Base-by-base conservation (phyloP, 2,888 invertebrate species). In the Drosophila colorata region DNA sequence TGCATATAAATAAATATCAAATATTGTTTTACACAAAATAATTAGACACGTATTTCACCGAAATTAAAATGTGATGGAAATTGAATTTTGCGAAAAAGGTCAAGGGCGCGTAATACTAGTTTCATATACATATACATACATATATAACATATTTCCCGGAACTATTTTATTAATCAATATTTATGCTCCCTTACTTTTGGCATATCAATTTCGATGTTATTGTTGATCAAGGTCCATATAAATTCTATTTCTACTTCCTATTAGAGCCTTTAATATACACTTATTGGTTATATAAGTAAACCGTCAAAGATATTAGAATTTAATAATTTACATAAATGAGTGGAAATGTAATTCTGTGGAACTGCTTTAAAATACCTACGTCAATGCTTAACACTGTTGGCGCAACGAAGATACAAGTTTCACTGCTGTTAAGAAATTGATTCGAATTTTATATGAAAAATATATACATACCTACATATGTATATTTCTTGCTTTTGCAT, bases 391-490 rank as follows among this genome's bases (percentile, higher is more conserved):
- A 23, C 16, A 35, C 16, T 49, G 35, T 20, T 40, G 16, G 33
- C 41, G 38, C 40, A 33, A 41, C n/a, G 14, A 31, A 66, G 49
- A 71, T 55, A 41, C 72, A 56, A 66, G 72, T 67, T 71, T 56
- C 20, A 47, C 35, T 25, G 28, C 14, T 23, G 11, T 56, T 16
- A 31, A 56, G 35, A 71, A 51, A 58, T 41, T 49, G 13, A 65
- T 47, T 51, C 33, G 33, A 59, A 55, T 55, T 28, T 48, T 28
- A 13, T 33, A 33, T 33, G 33, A 33, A 33, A 33, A 13, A 33
- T 33, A 33, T 33, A 33, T 8, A 28, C n/a, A 31, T 9, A 31
- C 28, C 8, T 33, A 13, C 4, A 31, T 31, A 4, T 28, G 40
- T 57, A 25, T 18, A 46, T 66, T 38, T 53, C 31, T 41, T 57